Base-by-base conservation (phyloP, 1,140 invertebrate genomes). In the Heliothis virescens region DNA sequence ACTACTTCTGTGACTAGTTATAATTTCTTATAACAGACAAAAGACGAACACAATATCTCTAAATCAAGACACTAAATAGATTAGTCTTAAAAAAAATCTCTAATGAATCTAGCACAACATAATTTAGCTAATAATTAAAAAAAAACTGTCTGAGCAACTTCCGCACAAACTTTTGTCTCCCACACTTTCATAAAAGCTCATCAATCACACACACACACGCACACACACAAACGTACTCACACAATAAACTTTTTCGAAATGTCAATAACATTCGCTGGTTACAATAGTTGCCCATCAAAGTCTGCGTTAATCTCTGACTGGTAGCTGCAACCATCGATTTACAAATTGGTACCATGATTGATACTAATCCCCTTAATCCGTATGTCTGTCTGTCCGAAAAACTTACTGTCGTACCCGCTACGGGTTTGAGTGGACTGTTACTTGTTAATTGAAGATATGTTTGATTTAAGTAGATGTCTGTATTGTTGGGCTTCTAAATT, bases 281-380 rank as follows among this genome's bases (percentile, higher is more conserved):
- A 85, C 81, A 86, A 85, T 85, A 78, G 81, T 83, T 81, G 80
- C 67, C 29, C 34, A 21, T 78, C 62, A 41, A 57, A 69, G 52
- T 60, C 47, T 11, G 71, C 59, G 72, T 86, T 87, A 85, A 88
- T 86, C 79, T 75, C 73, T 50, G 57, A 85, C 81, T 88, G 80
- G 89, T 89, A 89, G 86, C 87, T 55, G n/a, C 81, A 89, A 85
- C 79, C 13, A 85, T 85, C 88, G 90, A 89, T 88, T 89, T 91
- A 84, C 88, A 86, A 41, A 41, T 41, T 41, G 34, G 34, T 41
- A 63, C 72, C 81, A 80, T 91, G 91, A 92, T 92, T 92, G 91
- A 92, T 92, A 89, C 79, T 92, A 92, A 92, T 90, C 91, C 89
- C 57, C 9, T 59, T 91, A 89, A 92, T 90, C 88, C 85, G 84